A percentile compares a stretch with the other conserved stretches of the same genome.
Evolutionary conservation across 2,888 invertebrate species (phyloP).

Genomic region (Chrysina gloriosa): DNA sequence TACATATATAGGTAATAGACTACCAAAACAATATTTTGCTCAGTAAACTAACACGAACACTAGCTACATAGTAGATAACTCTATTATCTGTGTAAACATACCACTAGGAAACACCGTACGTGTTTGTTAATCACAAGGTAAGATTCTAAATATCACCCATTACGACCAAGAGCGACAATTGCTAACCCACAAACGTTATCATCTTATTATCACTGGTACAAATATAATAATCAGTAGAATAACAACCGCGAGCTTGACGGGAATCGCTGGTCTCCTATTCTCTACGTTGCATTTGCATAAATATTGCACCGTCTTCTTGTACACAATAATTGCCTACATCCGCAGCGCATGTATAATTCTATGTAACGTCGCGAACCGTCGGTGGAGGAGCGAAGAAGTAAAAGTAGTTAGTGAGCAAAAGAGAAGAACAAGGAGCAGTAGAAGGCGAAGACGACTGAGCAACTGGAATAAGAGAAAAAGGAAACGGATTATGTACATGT

Average conservation of each 20-base stretch:
- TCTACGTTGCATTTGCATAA: constrained; percentile 12
- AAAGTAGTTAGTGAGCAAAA: neutral
- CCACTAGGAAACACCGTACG: neutral
- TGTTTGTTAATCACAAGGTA: neutral
- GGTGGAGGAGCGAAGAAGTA: neutral
- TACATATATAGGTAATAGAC: too few species aligned
- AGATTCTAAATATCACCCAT: neutral
- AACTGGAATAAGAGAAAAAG: constrained; percentile 25
- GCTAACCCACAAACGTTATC: constrained; percentile 24
- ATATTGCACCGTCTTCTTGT: constrained; percentile 16
- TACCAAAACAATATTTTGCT: neutral
- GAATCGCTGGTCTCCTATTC: constrained; percentile 12
- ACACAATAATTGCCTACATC: constrained; percentile 24
- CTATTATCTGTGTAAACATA: constrained; percentile 1
- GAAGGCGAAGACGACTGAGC: neutral
- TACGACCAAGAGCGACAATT: constrained; percentile 6
- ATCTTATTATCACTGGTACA: neutral
- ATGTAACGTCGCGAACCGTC: neutral
- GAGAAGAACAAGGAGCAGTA: constrained; percentile 6
- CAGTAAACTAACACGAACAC: neutral
- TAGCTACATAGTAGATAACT: neutral
- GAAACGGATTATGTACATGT: constrained; percentile 17
- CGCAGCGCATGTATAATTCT: neutral
- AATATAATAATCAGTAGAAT: constrained; percentile 16
- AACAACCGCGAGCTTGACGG: constrained; percentile 8